These are phyloP conservation scores for Borostomias antarcticus DNA, from an alignment of 2,797 vertebrate genomes.

Conservation along the genomic window DNA sequence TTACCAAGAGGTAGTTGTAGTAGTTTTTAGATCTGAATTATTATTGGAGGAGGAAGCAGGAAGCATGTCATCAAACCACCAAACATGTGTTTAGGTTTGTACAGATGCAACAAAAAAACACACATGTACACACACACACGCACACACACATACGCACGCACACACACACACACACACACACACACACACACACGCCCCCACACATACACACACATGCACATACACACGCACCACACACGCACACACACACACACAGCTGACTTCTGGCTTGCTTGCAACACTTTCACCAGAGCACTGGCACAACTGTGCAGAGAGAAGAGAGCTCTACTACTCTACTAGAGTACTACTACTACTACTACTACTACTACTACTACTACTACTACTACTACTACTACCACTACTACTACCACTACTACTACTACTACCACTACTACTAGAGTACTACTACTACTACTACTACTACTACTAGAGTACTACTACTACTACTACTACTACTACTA, in stretches of 20 bases:
- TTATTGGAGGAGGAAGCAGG: neutral
- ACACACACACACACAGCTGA: neutral
- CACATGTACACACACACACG: slow-evolving; percentile 5
- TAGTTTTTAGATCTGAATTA: neutral
- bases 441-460: too few relatives aligned
- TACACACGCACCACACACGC: neutral
- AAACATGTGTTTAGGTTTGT: neutral
- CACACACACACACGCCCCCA: neutral
- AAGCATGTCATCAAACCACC: neutral
- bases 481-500: too few relatives aligned
- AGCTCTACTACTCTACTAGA: too few relatives aligned
- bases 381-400: too few relatives aligned
- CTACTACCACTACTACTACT: too few relatives aligned
- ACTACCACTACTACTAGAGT: too few relatives aligned
- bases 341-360: too few relatives aligned
- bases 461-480: too few relatives aligned
- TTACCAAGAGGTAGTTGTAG: neutral
- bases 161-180: neutral
- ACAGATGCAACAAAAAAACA: neutral
- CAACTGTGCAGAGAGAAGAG: too few relatives aligned
- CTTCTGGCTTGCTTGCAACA: neutral
- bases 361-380: too few relatives aligned
- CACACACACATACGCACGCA: neutral
- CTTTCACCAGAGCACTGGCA: too few relatives aligned
- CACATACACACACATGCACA: neutral